Conservation (phyloP, 64 coral and sea anemone species). For the Porites lutea region DNA sequence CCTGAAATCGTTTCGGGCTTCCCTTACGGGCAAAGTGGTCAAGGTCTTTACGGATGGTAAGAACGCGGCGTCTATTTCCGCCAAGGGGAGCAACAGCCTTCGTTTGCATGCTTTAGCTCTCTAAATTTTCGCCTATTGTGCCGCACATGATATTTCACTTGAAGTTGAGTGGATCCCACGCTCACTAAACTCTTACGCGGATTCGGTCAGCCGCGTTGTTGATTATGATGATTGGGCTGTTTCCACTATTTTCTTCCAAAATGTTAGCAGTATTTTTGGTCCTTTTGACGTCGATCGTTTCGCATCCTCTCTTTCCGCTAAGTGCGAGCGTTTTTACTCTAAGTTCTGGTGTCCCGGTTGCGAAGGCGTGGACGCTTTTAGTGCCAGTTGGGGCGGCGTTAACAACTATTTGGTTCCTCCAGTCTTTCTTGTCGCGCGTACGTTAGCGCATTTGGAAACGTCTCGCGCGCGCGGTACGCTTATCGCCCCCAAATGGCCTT, state of each 20-base stretch:
- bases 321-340: too few relatives aligned
- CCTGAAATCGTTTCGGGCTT: background rate
- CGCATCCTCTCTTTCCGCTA: too few relatives aligned
- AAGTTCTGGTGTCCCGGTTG: too few relatives aligned
- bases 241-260: too few relatives aligned
- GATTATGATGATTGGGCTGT: background rate
- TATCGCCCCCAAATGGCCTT: background rate
- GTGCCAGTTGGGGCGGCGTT: too few relatives aligned
- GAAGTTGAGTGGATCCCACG: conserved; percentile 43
- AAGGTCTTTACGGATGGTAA: conserved; percentile 53
- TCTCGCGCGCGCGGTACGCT: background rate
- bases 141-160: background rate
- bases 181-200: background rate
- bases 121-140: conserved; percentile 13
- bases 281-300: too few relatives aligned
- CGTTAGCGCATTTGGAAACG: too few relatives aligned
- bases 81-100: conserved; percentile 5
- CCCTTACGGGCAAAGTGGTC: conserved; percentile 15
- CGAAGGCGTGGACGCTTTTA: too few relatives aligned
- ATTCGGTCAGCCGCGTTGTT: background rate
- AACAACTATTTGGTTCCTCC: too few relatives aligned
- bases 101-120: conserved; percentile 38
- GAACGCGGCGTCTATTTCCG: background rate
- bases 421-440: too few relatives aligned
- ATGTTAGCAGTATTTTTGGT: too few relatives aligned